A percentile compares a stretch with the other conserved stretches of the same genome.
These are phyloP conservation scores for Prionailurus bengalensis DNA, from an alignment of 2,113 vertebrate genomes.

Conservation along the genomic window DNA sequence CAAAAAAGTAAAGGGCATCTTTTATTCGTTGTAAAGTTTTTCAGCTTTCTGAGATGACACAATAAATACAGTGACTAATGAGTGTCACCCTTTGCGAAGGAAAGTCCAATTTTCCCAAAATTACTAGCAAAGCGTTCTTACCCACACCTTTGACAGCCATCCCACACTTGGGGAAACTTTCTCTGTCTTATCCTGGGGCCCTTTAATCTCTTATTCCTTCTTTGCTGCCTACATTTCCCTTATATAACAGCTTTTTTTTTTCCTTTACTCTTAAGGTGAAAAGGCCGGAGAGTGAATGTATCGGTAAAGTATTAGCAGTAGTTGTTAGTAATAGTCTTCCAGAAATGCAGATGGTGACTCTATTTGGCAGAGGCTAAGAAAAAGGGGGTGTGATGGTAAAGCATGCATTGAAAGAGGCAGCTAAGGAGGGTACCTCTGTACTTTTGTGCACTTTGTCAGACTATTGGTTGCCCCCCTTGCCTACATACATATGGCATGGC, in stretches of 20 bases:
- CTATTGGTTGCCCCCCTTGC: background rate
- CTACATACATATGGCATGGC: rapidly evolving
- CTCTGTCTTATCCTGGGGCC: background rate
- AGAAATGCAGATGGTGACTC: background rate
- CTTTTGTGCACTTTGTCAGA: background rate
- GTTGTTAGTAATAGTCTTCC: background rate
- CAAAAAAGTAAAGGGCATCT: background rate
- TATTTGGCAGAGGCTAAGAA: background rate
- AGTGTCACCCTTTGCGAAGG: background rate
- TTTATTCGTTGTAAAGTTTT: background rate
- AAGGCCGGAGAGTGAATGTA: background rate
- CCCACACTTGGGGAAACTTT: background rate
- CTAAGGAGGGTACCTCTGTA: background rate
- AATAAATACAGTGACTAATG: background rate
- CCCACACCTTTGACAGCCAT: background rate
- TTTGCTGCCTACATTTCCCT: background rate
- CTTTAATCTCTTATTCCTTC: background rate
- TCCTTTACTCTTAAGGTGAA: background rate
- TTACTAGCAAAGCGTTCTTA: background rate
- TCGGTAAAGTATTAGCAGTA: background rate
- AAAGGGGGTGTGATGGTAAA: background rate
- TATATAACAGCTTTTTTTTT: background rate
- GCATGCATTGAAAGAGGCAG: background rate
- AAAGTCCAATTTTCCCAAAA: background rate
- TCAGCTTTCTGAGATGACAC: background rate